Conservation (phyloP, 2,888 invertebrate species). For the Poecilobothrus nobilitatus region DNA sequence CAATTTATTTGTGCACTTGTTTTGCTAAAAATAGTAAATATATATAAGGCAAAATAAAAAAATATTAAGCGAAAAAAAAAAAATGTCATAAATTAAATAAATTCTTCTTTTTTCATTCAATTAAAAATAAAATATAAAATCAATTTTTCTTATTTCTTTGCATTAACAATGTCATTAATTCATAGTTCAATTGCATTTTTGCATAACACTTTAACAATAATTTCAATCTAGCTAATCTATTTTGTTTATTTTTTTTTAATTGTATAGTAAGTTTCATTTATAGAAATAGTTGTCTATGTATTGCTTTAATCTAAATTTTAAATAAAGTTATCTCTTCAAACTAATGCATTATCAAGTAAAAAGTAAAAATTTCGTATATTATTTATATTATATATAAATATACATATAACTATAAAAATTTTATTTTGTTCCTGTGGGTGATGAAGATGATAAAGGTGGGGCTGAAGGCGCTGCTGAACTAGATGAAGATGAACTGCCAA, state of each 20-base stretch:
- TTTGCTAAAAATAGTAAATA: not conserved
- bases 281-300: not conserved
- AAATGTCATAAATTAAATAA: not conserved
- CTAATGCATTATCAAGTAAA: not conserved
- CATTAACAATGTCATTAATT: not conserved
- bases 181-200: not conserved
- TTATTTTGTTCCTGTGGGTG: not conserved
- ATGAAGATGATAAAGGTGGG: constrained; percentile 2
- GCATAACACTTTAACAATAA: not conserved
- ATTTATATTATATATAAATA: not conserved
- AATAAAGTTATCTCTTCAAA: not conserved
- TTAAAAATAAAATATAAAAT: not conserved
- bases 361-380: not conserved
- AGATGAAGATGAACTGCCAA: constrained; percentile 30
- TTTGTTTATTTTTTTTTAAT: not conserved
- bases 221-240: not conserved
- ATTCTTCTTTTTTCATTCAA: not conserved
- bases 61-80: not conserved
- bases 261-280: not conserved
- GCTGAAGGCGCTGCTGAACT: constrained; percentile 13
- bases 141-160: not conserved
- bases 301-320: not conserved
- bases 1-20: not conserved
- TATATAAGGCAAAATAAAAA: not conserved
- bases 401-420: no score